These are phyloP conservation scores for Nesometra sesokonis DNA, from an alignment of 35 echinoderm and acorn worm genomes.

Conservation along the genomic window DNA sequence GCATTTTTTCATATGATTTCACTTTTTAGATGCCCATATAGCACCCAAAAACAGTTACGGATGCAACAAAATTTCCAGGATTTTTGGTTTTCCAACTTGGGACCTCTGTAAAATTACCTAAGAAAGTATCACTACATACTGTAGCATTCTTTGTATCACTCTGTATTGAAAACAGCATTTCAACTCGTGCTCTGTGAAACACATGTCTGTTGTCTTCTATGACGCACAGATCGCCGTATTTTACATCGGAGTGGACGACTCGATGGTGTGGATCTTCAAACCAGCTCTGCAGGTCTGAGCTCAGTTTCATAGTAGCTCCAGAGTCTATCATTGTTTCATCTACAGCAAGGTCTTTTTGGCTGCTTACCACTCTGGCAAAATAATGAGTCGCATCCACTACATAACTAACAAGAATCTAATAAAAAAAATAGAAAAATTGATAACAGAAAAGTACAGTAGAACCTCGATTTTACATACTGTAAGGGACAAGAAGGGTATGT, in stretches of 20 bases:
- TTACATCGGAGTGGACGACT: not conserved
- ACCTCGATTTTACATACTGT: no score
- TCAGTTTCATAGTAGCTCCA: slow-evolving; percentile 19
- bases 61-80: no score
- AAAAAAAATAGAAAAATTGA: not conserved
- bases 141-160: not conserved
- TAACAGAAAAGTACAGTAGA: no score
- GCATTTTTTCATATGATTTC: no score
- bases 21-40: no score
- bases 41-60: no score
- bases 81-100: no score
- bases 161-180: slow-evolving; percentile 1
- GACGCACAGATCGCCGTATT: slow-evolving; percentile 28
- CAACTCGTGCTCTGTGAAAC: slow-evolving; percentile 32
- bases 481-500: no score
- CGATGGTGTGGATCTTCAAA: slow-evolving; percentile 23
- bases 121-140: not conserved
- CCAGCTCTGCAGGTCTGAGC: slow-evolving; percentile 29
- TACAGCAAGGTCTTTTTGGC: slow-evolving; percentile 31
- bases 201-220: slow-evolving; percentile 20
- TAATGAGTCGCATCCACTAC: slow-evolving; percentile 61
- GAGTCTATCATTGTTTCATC: not conserved
- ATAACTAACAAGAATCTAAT: slow-evolving; percentile 57
- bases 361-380: slow-evolving; percentile 58
- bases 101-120: no score